These are phyloP conservation scores for Volucella bombylans DNA, from an alignment of 2,888 invertebrate species.

Conservation along the genomic window DNA sequence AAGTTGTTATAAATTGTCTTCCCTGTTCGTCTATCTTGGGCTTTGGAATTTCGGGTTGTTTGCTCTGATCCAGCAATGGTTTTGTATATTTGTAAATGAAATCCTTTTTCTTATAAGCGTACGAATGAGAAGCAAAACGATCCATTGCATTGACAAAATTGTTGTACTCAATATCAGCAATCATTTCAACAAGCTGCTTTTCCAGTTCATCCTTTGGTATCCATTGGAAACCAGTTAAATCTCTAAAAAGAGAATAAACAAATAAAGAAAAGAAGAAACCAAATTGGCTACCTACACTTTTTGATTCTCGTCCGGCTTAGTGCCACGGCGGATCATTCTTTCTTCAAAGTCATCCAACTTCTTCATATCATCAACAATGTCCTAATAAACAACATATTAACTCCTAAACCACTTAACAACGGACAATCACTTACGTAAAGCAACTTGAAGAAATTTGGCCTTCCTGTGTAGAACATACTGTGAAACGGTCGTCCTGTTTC, in stretches of 20 bases:
- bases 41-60: constrained; percentile 86
- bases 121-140: constrained; percentile 87
- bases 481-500: constrained; percentile 95
- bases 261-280: constrained; percentile 1
- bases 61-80: constrained; percentile 84
- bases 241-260: constrained; percentile 80
- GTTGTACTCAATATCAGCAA: constrained; percentile 88
- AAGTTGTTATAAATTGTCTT: constrained; percentile 87
- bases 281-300: constrained; percentile 83
- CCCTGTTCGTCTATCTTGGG: constrained; percentile 88
- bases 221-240: constrained; percentile 86
- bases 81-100: constrained; percentile 89
- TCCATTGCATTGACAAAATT: constrained; percentile 89
- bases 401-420: not conserved
- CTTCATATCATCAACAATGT: constrained; percentile 87
- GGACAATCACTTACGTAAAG: constrained; percentile 87
- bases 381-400: constrained; percentile 81
- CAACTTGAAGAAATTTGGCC: constrained; percentile 91
- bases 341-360: constrained; percentile 88
- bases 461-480: constrained; percentile 94
- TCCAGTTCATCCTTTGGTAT: constrained; percentile 87
- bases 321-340: constrained; percentile 86
- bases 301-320: constrained; percentile 85
- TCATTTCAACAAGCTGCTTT: constrained; percentile 85
- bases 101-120: constrained; percentile 87